Conservation (phyloP, 1,140 invertebrate species). For the Antheraea pernyi region DNA sequence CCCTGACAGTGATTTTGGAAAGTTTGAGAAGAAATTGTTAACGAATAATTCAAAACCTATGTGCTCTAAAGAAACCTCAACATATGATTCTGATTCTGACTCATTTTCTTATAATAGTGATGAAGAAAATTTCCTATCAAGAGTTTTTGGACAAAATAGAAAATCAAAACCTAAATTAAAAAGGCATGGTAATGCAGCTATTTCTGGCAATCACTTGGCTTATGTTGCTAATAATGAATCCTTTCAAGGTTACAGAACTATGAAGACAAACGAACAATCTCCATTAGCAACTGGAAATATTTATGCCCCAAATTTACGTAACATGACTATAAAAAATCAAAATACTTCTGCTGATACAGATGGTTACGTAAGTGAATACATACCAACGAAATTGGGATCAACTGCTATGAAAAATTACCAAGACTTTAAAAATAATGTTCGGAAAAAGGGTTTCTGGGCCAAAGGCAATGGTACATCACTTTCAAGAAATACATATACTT, state of each 20-base stretch:
- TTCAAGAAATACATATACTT: conserved; percentile 13
- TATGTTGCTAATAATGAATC: conserved; percentile 31
- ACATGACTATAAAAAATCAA: conserved; percentile 49
- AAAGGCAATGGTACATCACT: conserved; percentile 58
- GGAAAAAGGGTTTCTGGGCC: conserved; percentile 68
- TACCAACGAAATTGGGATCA: conserved; percentile 69
- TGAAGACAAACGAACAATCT: conserved; percentile 51
- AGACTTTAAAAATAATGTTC: conserved; percentile 72
- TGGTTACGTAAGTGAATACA: conserved; percentile 68
- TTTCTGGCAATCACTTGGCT: conserved; percentile 31
- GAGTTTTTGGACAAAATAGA: conserved; percentile 53
- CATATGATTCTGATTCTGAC: conserved; percentile 58
- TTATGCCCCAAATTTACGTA: conserved; percentile 58
- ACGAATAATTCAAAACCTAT: conserved; percentile 34
- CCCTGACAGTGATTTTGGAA: conserved; percentile 58
- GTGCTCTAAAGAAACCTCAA: conserved; percentile 30
- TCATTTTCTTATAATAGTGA: conserved; percentile 67
- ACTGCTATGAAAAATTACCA: conserved; percentile 72
- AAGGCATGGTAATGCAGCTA: conserved; percentile 25
- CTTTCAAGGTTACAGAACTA: conserved; percentile 58
- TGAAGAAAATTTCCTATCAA: conserved; percentile 63
- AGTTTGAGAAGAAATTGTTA: conserved; percentile 26
- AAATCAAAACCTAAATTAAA: conserved; percentile 53
- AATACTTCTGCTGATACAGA: conserved; percentile 46
- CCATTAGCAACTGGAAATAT: conserved; percentile 66